Conservation (phyloP, 2,888 invertebrate genomes). For the Meganola albula region DNA sequence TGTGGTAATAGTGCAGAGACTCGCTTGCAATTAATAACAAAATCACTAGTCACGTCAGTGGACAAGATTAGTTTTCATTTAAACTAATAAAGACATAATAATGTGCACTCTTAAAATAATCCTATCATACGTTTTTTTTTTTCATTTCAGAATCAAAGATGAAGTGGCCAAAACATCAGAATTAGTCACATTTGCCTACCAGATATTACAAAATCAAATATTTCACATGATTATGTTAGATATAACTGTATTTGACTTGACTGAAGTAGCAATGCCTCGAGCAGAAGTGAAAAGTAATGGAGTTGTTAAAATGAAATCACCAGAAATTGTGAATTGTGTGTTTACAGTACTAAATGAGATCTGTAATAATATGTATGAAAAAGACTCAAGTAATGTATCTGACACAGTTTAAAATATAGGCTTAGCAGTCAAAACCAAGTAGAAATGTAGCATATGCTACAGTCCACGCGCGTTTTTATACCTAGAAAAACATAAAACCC, state of each 20-base stretch:
- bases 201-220: slow-evolving; percentile 58
- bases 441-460: no score
- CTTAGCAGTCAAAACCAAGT: no score
- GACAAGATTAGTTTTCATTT: no score
- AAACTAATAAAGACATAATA: no score
- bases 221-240: slow-evolving; percentile 48
- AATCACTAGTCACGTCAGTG: no score
- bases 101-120: background rate
- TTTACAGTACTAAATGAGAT: slow-evolving; percentile 59
- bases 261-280: slow-evolving; percentile 51
- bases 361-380: slow-evolving; percentile 18
- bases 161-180: slow-evolving; percentile 42
- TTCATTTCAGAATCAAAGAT: slow-evolving; percentile 47
- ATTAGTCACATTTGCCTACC: slow-evolving; percentile 45
- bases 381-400: slow-evolving; percentile 20
- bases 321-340: slow-evolving; percentile 58
- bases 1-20: no score
- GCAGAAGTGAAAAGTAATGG: slow-evolving; percentile 58
- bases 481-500: no score
- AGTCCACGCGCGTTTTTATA: no score
- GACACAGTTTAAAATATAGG: no score
- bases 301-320: slow-evolving; percentile 59
- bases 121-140: slow-evolving; percentile 2
- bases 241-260: slow-evolving; percentile 51
- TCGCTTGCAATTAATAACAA: no score